Conservation (phyloP, 2,797 vertebrate genomes). For the Merluccius polli region DNA sequence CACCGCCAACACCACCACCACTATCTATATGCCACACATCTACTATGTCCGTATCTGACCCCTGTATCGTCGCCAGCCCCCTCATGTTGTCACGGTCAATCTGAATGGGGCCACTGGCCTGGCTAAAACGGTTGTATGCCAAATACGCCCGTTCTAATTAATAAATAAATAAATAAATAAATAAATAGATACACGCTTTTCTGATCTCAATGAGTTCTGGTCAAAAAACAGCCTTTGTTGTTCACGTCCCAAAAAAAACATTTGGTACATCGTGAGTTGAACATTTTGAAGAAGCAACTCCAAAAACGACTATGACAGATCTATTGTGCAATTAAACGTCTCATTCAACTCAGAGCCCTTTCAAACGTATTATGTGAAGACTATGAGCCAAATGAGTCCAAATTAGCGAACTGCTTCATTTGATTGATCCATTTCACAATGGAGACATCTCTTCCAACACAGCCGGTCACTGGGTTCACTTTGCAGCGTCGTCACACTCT, state of each 20-base stretch:
- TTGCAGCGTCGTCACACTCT: background rate
- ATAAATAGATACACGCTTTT: no score
- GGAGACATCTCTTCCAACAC: background rate
- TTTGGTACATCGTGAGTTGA: background rate
- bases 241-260: no score
- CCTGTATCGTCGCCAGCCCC: background rate
- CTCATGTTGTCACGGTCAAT: background rate
- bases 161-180: background rate
- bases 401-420: no score
- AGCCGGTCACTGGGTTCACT: conserved; percentile 23
- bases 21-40: background rate
- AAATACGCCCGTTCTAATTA: background rate
- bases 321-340: background rate
- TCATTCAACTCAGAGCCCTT: background rate
- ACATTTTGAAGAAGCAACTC: background rate
- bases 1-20: background rate
- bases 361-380: background rate
- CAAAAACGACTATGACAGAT: background rate
- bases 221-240: no score
- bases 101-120: conserved; percentile 9
- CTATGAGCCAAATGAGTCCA: background rate
- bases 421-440: background rate
- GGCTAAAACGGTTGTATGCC: background rate
- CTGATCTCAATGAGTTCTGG: no score
- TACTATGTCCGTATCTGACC: background rate